Conservation (phyloP, 2,888 invertebrate species). For the Drosophila paranaensis region DNA sequence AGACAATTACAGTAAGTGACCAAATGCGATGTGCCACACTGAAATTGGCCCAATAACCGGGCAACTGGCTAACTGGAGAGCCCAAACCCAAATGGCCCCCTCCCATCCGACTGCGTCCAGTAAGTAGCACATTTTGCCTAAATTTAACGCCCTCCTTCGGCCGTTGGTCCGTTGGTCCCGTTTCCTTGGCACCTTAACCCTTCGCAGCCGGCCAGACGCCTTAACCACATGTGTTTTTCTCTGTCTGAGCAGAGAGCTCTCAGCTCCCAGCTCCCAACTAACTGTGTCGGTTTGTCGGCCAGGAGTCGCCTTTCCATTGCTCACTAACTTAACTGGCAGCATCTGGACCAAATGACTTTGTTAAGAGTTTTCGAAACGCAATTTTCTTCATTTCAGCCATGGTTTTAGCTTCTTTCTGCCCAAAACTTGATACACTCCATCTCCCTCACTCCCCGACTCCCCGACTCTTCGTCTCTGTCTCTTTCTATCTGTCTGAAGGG, state of each 20-base stretch:
- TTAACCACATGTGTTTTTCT: conserved; percentile 70
- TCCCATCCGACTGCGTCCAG: conserved; percentile 14
- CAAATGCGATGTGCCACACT: conserved; percentile 54
- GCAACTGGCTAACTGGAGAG: conserved; percentile 11
- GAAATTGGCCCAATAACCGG: conserved; percentile 42
- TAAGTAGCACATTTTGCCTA: conserved; percentile 67
- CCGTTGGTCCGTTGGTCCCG: conserved; percentile 5
- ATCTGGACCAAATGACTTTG: conserved; percentile 80
- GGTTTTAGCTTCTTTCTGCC: conserved; percentile 22
- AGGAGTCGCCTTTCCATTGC: conserved; percentile 28
- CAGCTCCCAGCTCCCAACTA: conserved; percentile 20
- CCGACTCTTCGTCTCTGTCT: background rate
- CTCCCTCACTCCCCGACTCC: background rate
- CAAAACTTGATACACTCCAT: conserved; percentile 34
- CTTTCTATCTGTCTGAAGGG: conserved; percentile 23
- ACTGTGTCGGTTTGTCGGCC: conserved; percentile 40
- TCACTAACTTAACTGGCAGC: conserved; percentile 72
- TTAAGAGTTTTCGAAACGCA: conserved; percentile 80
- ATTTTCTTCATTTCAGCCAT: conserved; percentile 70
- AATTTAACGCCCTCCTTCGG: conserved; percentile 45
- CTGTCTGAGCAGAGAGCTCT: conserved; percentile 9
- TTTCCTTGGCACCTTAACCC: conserved; percentile 63
- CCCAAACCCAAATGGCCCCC: background rate
- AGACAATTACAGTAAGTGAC: conserved; percentile 73
- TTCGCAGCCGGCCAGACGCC: conserved; percentile 51